A percentile compares a stretch with the other conserved stretches of the same genome.
These are phyloP conservation scores for Toxostoma redivivum DNA, from an alignment of 2,113 vertebrate species.

Conservation along the genomic window DNA sequence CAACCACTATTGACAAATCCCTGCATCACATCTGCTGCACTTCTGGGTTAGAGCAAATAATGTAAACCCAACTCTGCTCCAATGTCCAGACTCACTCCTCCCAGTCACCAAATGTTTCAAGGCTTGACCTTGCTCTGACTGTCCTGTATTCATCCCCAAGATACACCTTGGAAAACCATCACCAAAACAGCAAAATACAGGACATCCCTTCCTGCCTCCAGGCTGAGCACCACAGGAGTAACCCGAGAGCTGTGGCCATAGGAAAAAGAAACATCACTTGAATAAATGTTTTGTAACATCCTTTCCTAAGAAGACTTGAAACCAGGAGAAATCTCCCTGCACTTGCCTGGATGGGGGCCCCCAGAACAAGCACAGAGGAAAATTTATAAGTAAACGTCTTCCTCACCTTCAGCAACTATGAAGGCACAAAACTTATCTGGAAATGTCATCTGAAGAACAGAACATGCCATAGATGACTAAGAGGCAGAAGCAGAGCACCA, in stretches of 20 bases:
- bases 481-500: not conserved
- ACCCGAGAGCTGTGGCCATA: not conserved
- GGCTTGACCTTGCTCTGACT: not conserved
- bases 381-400: conserved; percentile 66
- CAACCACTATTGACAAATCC: not conserved
- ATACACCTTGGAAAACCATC: not conserved
- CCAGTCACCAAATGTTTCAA: not conserved
- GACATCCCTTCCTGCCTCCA: not conserved
- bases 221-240: not conserved
- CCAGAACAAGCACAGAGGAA: conserved; percentile 44
- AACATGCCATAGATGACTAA: not conserved
- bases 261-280: not conserved
- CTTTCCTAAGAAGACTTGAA: not conserved
- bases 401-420: conserved; percentile 4
- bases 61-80: not conserved
- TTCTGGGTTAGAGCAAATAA: not conserved
- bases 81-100: not conserved
- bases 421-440: not conserved
- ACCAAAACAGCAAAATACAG: not conserved
- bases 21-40: not conserved
- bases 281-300: not conserved
- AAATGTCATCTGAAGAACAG: conserved; percentile 5
- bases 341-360: conserved; percentile 7
- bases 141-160: not conserved
- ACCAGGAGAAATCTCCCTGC: not conserved